Evolutionary conservation across 2,888 invertebrate species (phyloP), one percentile per base, ranked within the genome.

Genomic region (Beris chalybata): DNA sequence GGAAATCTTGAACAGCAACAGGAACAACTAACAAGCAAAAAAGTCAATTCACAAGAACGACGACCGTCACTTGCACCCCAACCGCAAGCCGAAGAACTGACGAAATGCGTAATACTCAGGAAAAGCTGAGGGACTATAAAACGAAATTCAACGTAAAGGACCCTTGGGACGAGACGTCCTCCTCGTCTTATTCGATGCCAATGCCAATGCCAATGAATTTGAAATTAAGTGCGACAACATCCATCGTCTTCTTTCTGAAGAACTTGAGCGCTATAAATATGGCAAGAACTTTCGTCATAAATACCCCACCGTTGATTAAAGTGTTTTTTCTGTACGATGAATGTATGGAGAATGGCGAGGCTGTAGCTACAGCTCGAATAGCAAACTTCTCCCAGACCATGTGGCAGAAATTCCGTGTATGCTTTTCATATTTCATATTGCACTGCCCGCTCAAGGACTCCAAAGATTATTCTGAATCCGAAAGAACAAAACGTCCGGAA

Each of bases 381-480:
- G 50, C 54, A 38, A 32, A 61, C 7, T 61, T 66, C 47, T 44
- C 66, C 2, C 11, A 48, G 38, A 43, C 38, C 32, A 30, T 66
- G 13, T 66, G 66, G 66, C 6, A 29, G 15, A 53, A 63, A 11
- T 54, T 61, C 48, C 54, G 66, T 29, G 45, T 61, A 5, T 38
- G 61, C 29, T 59, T 61, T 48, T 32, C 55, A 29, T 66, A 54
- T 48, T 66, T 61, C 31, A 43, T 50, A 3, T 30, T 32, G 32
- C 47, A 54, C 32, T 66, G 66, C 29, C 12, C 29, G 5, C 5
- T 11, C 9, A 12, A 12, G 4, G 15, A 13, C 22, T 5, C 9
- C n/a, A 13, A 13, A 5, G 9, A 56, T 58, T 45, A n/a, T 22
- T 29, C 3, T 9, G 5, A 30, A 22, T 31, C 6, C 30, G n/a